phyloP scores from a whole-genome alignment of 2,888 invertebrate species.

The Dysmachus trigonus region DNA sequence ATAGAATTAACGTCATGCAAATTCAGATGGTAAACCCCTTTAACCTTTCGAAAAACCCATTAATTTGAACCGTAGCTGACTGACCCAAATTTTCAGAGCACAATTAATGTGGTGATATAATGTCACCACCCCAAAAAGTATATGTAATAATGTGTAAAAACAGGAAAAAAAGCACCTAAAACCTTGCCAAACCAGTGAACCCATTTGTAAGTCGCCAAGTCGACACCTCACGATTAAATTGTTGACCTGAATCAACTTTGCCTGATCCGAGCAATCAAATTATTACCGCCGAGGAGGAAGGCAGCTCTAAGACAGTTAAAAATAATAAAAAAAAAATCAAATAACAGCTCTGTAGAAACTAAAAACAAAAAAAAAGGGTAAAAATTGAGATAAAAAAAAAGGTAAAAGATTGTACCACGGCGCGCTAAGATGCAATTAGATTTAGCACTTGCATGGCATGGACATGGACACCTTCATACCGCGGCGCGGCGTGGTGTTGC shows the following conservation, averaged over 20 bases:
- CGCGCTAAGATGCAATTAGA: conserved; percentile 39
- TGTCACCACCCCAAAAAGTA: not conserved
- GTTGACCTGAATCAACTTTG: conserved; percentile 44
- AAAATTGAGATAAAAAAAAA: not conserved
- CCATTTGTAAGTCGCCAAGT: conserved; percentile 37
- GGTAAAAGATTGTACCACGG: not conserved
- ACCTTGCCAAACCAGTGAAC: conserved; percentile 14
- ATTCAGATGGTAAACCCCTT: not conserved
- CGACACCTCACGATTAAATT: conserved; percentile 43
- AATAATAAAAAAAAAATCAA: not conserved
- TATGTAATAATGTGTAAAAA: not conserved
- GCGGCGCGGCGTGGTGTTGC: too few relatives aligned
- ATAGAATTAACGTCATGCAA: not conserved
- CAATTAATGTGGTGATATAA: not conserved
- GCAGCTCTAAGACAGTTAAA: not conserved
- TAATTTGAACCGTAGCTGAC: not conserved
- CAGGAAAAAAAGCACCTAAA: not conserved
- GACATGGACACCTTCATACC: conserved; percentile 19
- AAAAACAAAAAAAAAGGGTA: not conserved
- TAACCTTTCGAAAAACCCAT: not conserved
- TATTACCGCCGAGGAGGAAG: not conserved
- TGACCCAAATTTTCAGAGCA: not conserved
- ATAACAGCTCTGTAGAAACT: not conserved
- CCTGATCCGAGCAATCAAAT: conserved; percentile 41
- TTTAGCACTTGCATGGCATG: conserved; percentile 43